These are phyloP conservation scores for Acrobasis consociella DNA, from an alignment of 2,888 invertebrate species.

Conservation along the genomic window DNA sequence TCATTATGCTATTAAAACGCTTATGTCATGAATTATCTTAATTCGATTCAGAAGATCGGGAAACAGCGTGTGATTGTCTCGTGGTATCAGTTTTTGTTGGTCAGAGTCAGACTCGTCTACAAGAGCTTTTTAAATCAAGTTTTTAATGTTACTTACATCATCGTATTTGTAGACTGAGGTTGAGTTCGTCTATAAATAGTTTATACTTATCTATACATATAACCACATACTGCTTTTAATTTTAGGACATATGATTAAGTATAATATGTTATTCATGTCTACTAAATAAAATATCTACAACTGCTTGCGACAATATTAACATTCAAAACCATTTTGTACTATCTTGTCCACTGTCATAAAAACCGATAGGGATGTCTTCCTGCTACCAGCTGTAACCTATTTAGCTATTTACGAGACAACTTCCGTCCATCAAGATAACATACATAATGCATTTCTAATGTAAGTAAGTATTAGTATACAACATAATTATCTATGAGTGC, in stretches of 20 bases:
- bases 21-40: conserved; percentile 21
- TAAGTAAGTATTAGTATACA: conserved; percentile 35
- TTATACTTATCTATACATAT: no score
- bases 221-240: no score
- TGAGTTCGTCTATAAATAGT: no score
- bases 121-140: background rate
- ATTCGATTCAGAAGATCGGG: conserved; percentile 22
- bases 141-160: background rate
- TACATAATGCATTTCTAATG: conserved; percentile 23
- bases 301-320: background rate
- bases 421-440: conserved; percentile 36
- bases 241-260: no score
- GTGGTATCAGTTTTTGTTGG: background rate
- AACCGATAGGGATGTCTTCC: conserved; percentile 14
- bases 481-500: background rate
- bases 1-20: conserved; percentile 13
- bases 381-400: conserved; percentile 24
- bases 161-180: no score
- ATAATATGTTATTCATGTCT: no score
- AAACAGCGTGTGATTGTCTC: background rate
- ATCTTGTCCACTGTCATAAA: conserved; percentile 6
- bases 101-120: background rate
- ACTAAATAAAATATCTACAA: no score
- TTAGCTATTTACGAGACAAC: conserved; percentile 31
- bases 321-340: conserved; percentile 13